Evolutionary conservation across 2,797 vertebrate species (phyloP), one percentile per base, ranked within the genome.

Genomic region (Oophaga sylvatica): DNA sequence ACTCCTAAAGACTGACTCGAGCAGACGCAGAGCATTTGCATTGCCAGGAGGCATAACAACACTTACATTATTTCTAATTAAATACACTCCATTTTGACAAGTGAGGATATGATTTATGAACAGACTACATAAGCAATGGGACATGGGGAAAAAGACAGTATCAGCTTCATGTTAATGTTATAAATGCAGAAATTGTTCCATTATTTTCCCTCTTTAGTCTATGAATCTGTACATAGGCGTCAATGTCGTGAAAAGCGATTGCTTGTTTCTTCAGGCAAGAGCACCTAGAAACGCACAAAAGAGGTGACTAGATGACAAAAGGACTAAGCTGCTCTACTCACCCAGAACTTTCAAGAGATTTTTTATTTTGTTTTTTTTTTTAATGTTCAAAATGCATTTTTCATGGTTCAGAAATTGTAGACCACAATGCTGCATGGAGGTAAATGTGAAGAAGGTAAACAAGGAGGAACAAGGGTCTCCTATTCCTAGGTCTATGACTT

Each of bases 11-110:
- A 31, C 68, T 31, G 31, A 45, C 35, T 73, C 15, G 6, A 45
- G 31, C 70, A 73, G 45, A 56, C 22, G 45, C 73, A 48, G 12
- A 77, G n/a, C 48, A 56, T 53, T 77, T 26, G 48, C 48, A 77
- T 77, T 26, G 75, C 75, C 75, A 26, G 45, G 12, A 77, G 75
- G 75, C 75, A 77, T 7, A 77, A 77, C 75, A 29, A n/a, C 48
- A 56, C 35, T 6, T 53, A 77, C 48, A 26, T 26, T 77, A 77
- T 77, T 53, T 77, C 75, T 77, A 53, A 77, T 77, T 77, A 77
- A 77, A 26, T 76, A 9, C 11, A 5, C 75, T 56, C n/a, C 20
- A 0, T 77, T 77, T 2, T 77, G 22, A 77, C 22, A 56, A 56
- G 22, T 1, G 22, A 56, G 75, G 22, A 26, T 56, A 77, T 56